These are phyloP conservation scores for Toxotes lorentzi DNA, from an alignment of 2,797 vertebrate species.

Conservation along the genomic window DNA sequence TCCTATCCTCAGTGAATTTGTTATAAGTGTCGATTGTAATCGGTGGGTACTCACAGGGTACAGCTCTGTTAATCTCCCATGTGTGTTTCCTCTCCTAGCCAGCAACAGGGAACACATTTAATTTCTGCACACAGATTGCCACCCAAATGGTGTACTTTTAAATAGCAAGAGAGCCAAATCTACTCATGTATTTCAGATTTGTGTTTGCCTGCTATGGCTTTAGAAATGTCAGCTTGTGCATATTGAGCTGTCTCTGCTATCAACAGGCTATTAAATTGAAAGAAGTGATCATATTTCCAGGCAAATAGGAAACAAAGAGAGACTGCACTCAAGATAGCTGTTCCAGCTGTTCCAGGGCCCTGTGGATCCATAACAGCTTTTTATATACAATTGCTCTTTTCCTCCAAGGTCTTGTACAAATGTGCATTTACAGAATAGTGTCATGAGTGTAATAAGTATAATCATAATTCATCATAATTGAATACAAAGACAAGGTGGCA, in stretches of 20 bases:
- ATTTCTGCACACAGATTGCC: conserved; percentile 43
- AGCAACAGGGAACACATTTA: conserved; percentile 31
- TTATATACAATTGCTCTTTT: conserved; percentile 47
- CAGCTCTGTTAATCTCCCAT: conserved; percentile 36
- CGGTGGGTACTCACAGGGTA: conserved; percentile 25
- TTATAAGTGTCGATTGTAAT: conserved; percentile 49
- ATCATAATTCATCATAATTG: conserved; percentile 54
- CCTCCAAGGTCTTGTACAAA: conserved; percentile 47
- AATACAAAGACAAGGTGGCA: conserved; percentile 31
- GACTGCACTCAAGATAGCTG: conserved; percentile 35
- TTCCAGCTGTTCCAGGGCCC: conserved; percentile 57
- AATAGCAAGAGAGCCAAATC: conserved; percentile 38
- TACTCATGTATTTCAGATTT: conserved; percentile 41
- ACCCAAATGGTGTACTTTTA: conserved; percentile 43
- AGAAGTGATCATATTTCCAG: conserved; percentile 57
- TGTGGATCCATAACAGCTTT: conserved; percentile 47
- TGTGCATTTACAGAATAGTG: conserved; percentile 53
- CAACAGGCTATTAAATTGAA: conserved; percentile 65
- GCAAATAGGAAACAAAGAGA: conserved; percentile 56
- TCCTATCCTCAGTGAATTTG: conserved; percentile 38
- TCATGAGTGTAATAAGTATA: conserved; percentile 40
- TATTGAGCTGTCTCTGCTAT: conserved; percentile 45
- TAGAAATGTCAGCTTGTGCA: conserved; percentile 40
- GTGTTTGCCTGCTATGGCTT: conserved; percentile 47
- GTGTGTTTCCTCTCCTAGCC: conserved; percentile 28